These are phyloP conservation scores for Chironomus striatipennis DNA, from an alignment of 1,140 invertebrate genomes.

Conservation along the genomic window DNA sequence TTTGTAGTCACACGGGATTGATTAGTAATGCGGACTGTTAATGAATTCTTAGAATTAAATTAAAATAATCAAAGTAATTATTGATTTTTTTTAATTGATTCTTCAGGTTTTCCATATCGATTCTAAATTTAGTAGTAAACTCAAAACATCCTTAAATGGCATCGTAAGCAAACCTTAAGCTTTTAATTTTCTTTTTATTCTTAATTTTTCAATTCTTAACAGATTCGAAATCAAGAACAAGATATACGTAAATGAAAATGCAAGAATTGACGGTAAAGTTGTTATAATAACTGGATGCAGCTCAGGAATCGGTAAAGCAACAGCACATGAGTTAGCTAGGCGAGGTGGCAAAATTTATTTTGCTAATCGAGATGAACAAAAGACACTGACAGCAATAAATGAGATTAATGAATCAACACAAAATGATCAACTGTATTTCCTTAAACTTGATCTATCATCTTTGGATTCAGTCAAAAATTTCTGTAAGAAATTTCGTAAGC, in stretches of 20 bases:
- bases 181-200: no score
- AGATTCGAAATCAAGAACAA: slow-evolving; percentile 49
- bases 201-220: slow-evolving; percentile 26
- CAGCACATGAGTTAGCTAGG: slow-evolving; percentile 64
- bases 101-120: no score
- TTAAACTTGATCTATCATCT: slow-evolving; percentile 68
- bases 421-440: slow-evolving; percentile 55
- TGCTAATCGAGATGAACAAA: slow-evolving; percentile 73
- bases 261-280: slow-evolving; percentile 57
- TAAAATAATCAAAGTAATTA: no score
- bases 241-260: slow-evolving; percentile 40
- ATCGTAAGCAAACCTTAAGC: no score
- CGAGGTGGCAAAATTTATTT: slow-evolving; percentile 71
- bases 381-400: slow-evolving; percentile 53
- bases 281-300: slow-evolving; percentile 80
- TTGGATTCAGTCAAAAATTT: slow-evolving; percentile 65
- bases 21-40: no score
- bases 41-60: no score
- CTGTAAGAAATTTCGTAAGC: slow-evolving; percentile 38
- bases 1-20: no score
- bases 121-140: no score
- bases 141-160: no score
- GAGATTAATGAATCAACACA: slow-evolving; percentile 42
- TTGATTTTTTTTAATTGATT: no score
- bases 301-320: slow-evolving; percentile 83